A percentile compares a stretch with the other conserved stretches of the same genome.
These are phyloP conservation scores for Lithobates sylvaticus DNA, from an alignment of 2,797 vertebrate genomes.

Conservation along the genomic window DNA sequence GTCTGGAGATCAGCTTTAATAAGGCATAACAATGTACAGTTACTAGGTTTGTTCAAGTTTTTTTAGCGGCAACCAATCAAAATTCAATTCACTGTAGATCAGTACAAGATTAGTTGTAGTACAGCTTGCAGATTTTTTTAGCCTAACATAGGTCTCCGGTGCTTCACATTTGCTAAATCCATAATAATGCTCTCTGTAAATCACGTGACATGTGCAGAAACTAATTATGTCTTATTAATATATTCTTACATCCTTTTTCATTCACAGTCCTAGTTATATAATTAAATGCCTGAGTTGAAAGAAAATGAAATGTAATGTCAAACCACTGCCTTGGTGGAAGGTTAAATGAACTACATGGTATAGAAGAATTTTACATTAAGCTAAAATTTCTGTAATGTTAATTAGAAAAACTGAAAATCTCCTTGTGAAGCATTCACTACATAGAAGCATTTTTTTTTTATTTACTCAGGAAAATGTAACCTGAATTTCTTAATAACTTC, in stretches of 20 bases:
- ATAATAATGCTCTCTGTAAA: slow-evolving; percentile 10
- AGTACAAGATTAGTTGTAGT: too few relatives aligned
- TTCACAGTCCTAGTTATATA: slow-evolving; percentile 19
- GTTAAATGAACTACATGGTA: slow-evolving; percentile 36
- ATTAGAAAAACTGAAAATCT: slow-evolving; percentile 10
- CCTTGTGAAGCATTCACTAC: slow-evolving; percentile 8
- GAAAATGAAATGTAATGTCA: slow-evolving; percentile 35
- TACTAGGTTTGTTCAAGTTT: too few relatives aligned
- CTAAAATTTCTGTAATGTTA: not conserved
- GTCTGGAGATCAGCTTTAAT: too few relatives aligned
- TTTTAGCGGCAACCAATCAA: too few relatives aligned
- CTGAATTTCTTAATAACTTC: not conserved
- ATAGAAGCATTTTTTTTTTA: not conserved
- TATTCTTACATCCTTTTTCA: slow-evolving; percentile 28
- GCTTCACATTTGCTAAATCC: not conserved
- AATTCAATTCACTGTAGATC: too few relatives aligned
- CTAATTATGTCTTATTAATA: slow-evolving; percentile 11
- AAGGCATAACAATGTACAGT: too few relatives aligned
- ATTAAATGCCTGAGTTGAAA: slow-evolving; percentile 15
- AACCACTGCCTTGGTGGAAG: slow-evolving; percentile 12
- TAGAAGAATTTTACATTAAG: slow-evolving; percentile 21
- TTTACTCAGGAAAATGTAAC: not conserved
- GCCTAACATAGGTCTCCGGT: not conserved
- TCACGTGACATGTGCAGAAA: not conserved
- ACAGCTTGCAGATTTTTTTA: too few relatives aligned